phyloP scores from a whole-genome alignment of 2,113 vertebrate species.

The Pachyramphus minor region DNA sequence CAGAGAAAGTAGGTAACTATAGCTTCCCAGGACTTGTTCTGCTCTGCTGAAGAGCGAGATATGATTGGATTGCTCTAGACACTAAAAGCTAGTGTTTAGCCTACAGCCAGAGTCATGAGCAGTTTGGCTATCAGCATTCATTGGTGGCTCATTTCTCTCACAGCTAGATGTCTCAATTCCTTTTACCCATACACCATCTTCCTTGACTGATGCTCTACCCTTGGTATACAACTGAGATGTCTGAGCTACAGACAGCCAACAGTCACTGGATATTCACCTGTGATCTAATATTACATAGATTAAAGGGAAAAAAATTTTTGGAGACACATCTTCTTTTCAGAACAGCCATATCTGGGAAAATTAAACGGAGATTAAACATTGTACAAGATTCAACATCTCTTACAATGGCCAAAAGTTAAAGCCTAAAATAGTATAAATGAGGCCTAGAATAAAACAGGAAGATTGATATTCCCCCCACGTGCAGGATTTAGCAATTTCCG shows the following conservation, averaged over 20 bases:
- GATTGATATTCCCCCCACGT: neutral
- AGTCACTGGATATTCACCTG: neutral
- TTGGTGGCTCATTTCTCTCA: neutral
- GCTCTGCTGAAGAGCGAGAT: neutral
- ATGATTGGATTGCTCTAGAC: neutral
- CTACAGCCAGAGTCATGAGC: neutral
- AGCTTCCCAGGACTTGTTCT: neutral
- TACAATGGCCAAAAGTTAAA: neutral
- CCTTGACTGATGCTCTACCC: neutral
- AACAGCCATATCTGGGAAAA: neutral
- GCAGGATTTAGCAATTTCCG: neutral
- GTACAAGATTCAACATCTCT: neutral
- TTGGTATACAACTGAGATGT: neutral
- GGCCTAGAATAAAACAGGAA: neutral
- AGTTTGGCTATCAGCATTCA: neutral
- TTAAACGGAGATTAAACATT: neutral
- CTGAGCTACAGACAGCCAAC: neutral
- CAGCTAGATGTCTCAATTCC: neutral
- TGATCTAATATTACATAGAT: neutral
- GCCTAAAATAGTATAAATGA: neutral
- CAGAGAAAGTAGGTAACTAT: neutral
- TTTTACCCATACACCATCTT: neutral
- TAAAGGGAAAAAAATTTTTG: neutral
- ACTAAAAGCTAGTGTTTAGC: neutral
- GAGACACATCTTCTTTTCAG: neutral